Evolutionary conservation across 2,797 vertebrate genomes (phyloP).

Genomic region (Centroberyx gerrardi): DNA sequence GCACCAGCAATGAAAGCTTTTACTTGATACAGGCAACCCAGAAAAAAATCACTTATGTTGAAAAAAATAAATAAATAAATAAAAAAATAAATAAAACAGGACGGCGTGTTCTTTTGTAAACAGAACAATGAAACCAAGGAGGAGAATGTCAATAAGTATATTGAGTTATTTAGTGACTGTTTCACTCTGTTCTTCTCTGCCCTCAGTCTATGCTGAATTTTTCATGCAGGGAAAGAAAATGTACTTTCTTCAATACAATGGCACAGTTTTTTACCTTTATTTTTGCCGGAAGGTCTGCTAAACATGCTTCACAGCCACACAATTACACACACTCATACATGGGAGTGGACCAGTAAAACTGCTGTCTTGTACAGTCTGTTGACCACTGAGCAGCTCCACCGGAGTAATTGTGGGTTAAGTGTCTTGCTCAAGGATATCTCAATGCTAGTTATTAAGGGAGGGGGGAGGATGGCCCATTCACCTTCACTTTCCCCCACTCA

Average conservation of each 20-base stretch:
- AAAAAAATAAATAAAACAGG: neutral
- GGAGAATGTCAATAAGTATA: neutral
- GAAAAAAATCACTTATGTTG: neutral
- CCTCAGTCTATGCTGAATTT: neutral
- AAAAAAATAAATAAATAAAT: neutral
- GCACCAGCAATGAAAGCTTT: conserved; percentile 21
- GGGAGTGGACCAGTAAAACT: neutral
- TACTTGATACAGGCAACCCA: neutral
- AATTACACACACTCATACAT: conserved; percentile 26
- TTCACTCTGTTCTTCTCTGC: neutral
- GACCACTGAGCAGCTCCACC: conserved; percentile 14
- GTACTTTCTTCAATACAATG: neutral
- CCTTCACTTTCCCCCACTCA: no score
- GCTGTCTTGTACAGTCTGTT: conserved; percentile 9
- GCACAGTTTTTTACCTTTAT: neutral
- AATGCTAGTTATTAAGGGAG: no score
- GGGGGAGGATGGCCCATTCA: no score
- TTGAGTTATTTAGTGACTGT: neutral
- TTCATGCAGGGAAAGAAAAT: conserved; percentile 7
- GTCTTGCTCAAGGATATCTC: no score
- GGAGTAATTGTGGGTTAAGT: neutral
- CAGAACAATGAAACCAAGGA: conserved; percentile 4
- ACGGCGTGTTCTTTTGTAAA: conserved; percentile 14
- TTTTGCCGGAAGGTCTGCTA: conserved; percentile 1
- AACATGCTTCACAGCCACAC: conserved; percentile 24